Base-by-base conservation (phyloP, 1,140 invertebrate genomes). In the Drosophila navojoa region DNA sequence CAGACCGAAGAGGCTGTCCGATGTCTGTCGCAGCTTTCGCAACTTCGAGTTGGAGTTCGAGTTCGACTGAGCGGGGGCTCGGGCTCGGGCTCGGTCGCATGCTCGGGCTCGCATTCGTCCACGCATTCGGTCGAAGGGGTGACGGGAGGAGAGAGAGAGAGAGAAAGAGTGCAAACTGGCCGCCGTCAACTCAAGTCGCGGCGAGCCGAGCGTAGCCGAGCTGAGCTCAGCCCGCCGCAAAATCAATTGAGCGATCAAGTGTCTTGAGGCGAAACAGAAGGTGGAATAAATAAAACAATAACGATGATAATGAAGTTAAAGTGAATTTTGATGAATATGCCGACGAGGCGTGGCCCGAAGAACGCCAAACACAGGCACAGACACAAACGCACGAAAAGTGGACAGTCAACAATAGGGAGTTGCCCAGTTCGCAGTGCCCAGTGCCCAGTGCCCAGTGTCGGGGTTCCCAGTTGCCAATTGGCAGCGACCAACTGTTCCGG, bases 281-380 rank as follows among this genome's bases (percentile, higher is more conserved):
- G 89, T 91, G 89, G 89, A 91, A 91, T 91, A 91, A 91, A 91
- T 91, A 91, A 91, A 91, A 91, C 89, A 91, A 91, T 91, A 91
- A 90, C 82, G 73, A 91, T 91, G 89, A 91, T 91, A 91, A 91
- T 91, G 89, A 91, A 91, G 89, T 91, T 91, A 91, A 91, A 91
- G 89, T 91, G 89, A 91, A 91, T 91, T 91, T 91, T 91, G 86
- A 89, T 89, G 84, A 87, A 86, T 86, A 86, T 66, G 71, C 82
- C 80, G 79, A 80, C 79, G 77, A 82, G 84, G 85, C 84, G 84
- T 89, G 76, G 77, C 75, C 57, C 67, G 19, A 77, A 71, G 58
- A 77, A 38, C 61, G 40, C 42, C 13, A 60, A 79, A 60, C 38
- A 49, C 27, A 54, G 10, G n/a, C 57, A 57, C 58, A 47, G 19